These are phyloP conservation scores for Heterodera carotae DNA, from an alignment of 1,140 invertebrate species.

Conservation along the genomic window DNA sequence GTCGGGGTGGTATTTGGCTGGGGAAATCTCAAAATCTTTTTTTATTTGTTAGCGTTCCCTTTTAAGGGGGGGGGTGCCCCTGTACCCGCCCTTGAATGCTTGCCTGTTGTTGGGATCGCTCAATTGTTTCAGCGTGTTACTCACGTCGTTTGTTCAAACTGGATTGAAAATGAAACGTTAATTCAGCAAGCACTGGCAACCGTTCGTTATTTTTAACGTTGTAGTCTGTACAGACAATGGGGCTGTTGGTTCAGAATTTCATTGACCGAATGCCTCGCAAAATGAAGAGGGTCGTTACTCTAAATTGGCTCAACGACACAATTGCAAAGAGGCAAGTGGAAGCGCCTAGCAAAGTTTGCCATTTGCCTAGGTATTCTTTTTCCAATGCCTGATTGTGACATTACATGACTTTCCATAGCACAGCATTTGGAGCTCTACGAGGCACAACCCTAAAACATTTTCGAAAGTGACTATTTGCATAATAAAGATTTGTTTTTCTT, in stretches of 20 bases:
- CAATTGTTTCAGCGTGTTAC: constrained; percentile 25
- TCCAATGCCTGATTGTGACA: too few relatives aligned
- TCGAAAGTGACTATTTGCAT: constrained; percentile 3
- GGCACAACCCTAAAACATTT: constrained; percentile 18
- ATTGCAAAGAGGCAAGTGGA: constrained; percentile 27
- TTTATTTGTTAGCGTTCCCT: too few relatives aligned
- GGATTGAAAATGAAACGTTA: constrained; percentile 23
- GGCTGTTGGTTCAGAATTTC: constrained; percentile 21
- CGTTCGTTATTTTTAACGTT: background rate
- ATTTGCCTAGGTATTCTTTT: constrained; percentile 27
- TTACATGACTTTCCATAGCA: background rate
- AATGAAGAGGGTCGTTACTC: constrained; percentile 29
- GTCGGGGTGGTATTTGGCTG: too few relatives aligned
- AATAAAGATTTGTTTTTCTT: background rate
- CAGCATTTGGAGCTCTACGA: constrained; percentile 13
- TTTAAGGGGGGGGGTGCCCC: too few relatives aligned
- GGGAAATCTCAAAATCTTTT: too few relatives aligned
- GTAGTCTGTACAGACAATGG: background rate
- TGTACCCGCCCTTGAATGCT: too few relatives aligned
- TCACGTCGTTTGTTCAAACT: constrained; percentile 35
- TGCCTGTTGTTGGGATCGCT: too few relatives aligned
- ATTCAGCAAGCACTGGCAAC: constrained; percentile 26
- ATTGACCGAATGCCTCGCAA: constrained; percentile 23
- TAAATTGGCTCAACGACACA: constrained; percentile 38
- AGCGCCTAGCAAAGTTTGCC: constrained; percentile 33